These are phyloP conservation scores for Scaptomyza graminum DNA, from an alignment of 1,140 invertebrate genomes.

Conservation along the genomic window DNA sequence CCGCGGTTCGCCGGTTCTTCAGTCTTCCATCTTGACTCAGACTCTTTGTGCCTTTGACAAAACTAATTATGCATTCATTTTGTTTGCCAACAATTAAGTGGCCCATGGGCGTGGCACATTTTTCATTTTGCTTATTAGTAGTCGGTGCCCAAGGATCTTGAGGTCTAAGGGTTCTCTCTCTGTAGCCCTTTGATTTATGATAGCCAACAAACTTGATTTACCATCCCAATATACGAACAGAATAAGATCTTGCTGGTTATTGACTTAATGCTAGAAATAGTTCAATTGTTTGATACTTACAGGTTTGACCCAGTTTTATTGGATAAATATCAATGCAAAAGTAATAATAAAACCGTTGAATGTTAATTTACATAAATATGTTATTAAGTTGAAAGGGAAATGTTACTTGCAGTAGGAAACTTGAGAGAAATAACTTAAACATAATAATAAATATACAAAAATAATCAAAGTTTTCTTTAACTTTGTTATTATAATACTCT, in stretches of 20 bases:
- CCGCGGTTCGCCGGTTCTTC: not conserved
- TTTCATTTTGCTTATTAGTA: constrained; percentile 81
- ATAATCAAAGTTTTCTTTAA: no score
- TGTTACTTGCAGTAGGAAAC: no score
- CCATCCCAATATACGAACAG: not conserved
- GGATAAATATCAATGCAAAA: not conserved
- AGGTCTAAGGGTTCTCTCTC: constrained; percentile 38
- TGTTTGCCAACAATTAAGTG: constrained; percentile 81
- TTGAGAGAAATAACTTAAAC: no score
- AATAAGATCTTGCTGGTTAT: not conserved
- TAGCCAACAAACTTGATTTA: constrained; percentile 27
- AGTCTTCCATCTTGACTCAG: not conserved
- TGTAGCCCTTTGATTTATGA: constrained; percentile 58
- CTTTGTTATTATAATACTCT: not conserved
- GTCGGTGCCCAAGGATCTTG: constrained; percentile 35
- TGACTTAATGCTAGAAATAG: not conserved
- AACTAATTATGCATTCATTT: constrained; percentile 82
- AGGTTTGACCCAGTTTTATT: constrained; percentile 20
- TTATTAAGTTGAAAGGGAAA: no score
- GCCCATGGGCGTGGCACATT: constrained; percentile 70
- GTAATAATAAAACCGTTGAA: not conserved
- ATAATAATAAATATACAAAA: no score
- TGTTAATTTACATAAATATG: not conserved
- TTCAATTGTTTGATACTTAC: not conserved
- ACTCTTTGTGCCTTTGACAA: constrained; percentile 45